Conservation (phyloP, 2,113 vertebrate genomes). For the Alosa alosa region DNA sequence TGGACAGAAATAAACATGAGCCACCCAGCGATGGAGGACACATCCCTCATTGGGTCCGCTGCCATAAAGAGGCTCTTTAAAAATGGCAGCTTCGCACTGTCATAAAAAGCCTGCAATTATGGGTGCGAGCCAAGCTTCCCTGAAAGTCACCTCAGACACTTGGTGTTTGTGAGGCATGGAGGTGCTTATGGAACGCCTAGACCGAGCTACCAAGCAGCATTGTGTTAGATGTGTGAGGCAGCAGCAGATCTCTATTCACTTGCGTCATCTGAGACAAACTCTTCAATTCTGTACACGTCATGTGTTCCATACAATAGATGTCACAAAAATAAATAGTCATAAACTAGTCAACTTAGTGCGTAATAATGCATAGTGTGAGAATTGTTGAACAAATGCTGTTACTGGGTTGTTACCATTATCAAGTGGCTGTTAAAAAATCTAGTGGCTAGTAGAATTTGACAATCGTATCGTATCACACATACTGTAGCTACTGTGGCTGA, state of each 20-base stretch:
- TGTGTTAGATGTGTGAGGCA: neutral
- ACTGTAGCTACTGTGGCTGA: too few species aligned
- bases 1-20: constrained; percentile 54
- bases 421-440: too few species aligned
- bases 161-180: constrained; percentile 50
- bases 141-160: constrained; percentile 68
- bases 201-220: neutral
- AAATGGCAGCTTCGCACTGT: constrained; percentile 50
- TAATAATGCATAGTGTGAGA: neutral
- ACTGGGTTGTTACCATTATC: neutral
- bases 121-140: constrained; percentile 62
- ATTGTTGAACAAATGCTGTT: neutral
- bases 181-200: constrained; percentile 33
- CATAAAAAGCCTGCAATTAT: constrained; percentile 65
- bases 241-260: neutral
- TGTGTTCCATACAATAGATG: neutral
- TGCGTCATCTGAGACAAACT: too few species aligned
- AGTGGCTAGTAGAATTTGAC: too few species aligned
- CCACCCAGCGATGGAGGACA: constrained; percentile 50
- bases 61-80: constrained; percentile 52
- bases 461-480: too few species aligned
- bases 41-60: constrained; percentile 49
- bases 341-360: neutral
- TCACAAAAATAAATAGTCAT: neutral
- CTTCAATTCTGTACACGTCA: too few species aligned